Conservation (phyloP, 2,888 invertebrate genomes). For the Lochmaea capreae region DNA sequence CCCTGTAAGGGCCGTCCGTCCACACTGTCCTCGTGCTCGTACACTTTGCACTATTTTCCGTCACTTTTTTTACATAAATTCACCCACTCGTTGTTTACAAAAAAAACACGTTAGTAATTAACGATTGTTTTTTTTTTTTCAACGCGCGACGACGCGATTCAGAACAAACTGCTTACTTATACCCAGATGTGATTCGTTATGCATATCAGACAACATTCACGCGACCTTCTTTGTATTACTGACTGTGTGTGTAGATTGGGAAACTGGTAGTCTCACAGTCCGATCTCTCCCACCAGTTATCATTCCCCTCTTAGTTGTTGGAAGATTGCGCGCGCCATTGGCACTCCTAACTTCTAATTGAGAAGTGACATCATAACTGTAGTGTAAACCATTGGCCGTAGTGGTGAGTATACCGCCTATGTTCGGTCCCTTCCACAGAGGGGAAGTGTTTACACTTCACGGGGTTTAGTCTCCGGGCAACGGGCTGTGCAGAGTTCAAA, state of each 20-base stretch:
- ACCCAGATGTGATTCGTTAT: conserved; percentile 70
- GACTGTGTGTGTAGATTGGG: conserved; percentile 65
- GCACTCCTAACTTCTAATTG: conserved; percentile 59
- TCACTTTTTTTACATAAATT: conserved; percentile 41
- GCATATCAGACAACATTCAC: conserved; percentile 67
- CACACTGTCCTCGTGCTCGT: conserved; percentile 64
- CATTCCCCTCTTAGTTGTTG: conserved; percentile 54
- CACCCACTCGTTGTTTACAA: conserved; percentile 25
- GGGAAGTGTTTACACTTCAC: conserved; percentile 66
- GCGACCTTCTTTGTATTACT: conserved; percentile 72
- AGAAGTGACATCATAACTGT: conserved; percentile 60
- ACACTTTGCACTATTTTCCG: conserved; percentile 59
- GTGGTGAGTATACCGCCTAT: conserved; percentile 55
- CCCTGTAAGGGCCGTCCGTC: conserved; percentile 72
- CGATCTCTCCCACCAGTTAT: conserved; percentile 52
- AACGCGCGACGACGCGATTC: conserved; percentile 48
- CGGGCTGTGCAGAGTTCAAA: conserved; percentile 61
- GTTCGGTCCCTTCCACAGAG: conserved; percentile 58
- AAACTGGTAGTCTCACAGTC: conserved; percentile 48
- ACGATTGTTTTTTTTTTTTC: conserved; percentile 30
- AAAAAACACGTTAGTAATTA: conserved; percentile 36
- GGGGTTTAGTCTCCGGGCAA: conserved; percentile 67
- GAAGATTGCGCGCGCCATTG: conserved; percentile 64
- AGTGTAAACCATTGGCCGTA: conserved; percentile 57
- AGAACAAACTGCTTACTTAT: conserved; percentile 43